These are phyloP conservation scores for Melanotaenia trifasciata DNA, from an alignment of 2,797 vertebrate genomes.

Conservation along the genomic window DNA sequence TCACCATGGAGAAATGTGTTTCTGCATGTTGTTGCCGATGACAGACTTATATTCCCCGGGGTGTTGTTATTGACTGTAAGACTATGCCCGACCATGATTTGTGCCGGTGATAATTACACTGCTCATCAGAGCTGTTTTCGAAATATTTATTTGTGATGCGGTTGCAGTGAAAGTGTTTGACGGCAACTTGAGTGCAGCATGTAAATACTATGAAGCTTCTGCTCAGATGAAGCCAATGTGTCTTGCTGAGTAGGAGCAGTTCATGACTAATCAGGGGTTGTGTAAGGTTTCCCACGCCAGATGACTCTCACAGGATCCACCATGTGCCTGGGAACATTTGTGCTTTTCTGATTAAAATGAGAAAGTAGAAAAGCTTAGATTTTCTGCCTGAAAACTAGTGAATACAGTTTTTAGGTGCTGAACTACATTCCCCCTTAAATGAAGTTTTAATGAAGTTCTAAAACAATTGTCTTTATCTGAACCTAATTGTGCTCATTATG, in stretches of 20 bases:
- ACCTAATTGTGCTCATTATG: slow-evolving; percentile 19
- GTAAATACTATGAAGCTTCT: slow-evolving; percentile 20
- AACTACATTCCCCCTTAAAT: background rate
- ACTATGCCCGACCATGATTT: background rate
- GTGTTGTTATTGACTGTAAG: background rate
- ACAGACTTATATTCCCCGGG: background rate
- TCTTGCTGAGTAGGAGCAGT: slow-evolving; percentile 61
- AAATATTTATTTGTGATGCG: background rate
- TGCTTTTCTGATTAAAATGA: slow-evolving; percentile 43
- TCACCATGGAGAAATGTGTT: slow-evolving; percentile 8
- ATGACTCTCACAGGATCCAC: slow-evolving; percentile 59
- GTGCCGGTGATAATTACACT: background rate
- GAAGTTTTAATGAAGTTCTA: background rate
- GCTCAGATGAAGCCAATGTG: slow-evolving; percentile 27
- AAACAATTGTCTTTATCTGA: background rate
- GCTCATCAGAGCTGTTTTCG: background rate
- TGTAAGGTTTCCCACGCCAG: slow-evolving; percentile 71
- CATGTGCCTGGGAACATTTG: slow-evolving; percentile 50
- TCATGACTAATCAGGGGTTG: slow-evolving; percentile 70
- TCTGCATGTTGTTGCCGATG: slow-evolving; percentile 3
- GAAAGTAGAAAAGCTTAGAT: slow-evolving; percentile 15
- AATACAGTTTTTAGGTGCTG: background rate
- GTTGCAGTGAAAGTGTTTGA: background rate
- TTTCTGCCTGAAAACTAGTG: background rate
- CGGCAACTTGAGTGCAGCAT: background rate